Evolutionary conservation across 2,113 vertebrate genomes (phyloP).

Genomic region (Actenoides lindsayi): DNA sequence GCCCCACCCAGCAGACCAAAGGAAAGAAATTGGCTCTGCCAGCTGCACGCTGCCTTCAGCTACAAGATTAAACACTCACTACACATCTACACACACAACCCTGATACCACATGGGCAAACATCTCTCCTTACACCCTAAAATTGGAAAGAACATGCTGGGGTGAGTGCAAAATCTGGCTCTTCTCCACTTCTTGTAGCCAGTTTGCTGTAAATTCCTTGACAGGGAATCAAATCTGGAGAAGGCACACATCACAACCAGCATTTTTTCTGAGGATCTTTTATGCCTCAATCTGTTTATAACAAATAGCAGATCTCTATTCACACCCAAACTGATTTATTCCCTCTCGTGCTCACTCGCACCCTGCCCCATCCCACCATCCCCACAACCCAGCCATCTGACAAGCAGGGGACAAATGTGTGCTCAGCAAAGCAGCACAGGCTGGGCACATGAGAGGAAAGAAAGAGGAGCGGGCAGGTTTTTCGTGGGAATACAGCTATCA

Average conservation of each 20-base stretch:
- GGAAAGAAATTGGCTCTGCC: not conserved
- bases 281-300: not conserved
- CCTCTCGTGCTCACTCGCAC: fast-evolving
- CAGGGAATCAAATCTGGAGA: not conserved
- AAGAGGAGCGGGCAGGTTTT: not conserved
- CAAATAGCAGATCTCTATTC: not conserved
- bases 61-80: not conserved
- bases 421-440: not conserved
- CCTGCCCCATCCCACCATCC: not conserved
- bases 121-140: not conserved
- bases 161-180: not conserved
- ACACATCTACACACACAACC: not conserved
- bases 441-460: not conserved
- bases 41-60: not conserved
- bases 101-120: not conserved
- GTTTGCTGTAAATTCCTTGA: not conserved
- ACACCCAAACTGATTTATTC: not conserved
- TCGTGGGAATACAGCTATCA: not conserved
- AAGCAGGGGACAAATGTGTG: not conserved
- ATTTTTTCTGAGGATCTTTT: not conserved
- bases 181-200: not conserved
- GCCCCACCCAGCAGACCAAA: not conserved
- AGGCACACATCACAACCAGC: not conserved
- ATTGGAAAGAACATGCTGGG: not conserved
- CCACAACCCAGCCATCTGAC: not conserved